Evolutionary conservation across 2,888 invertebrate genomes (phyloP).

Genomic region (Epinotia nisella): DNA sequence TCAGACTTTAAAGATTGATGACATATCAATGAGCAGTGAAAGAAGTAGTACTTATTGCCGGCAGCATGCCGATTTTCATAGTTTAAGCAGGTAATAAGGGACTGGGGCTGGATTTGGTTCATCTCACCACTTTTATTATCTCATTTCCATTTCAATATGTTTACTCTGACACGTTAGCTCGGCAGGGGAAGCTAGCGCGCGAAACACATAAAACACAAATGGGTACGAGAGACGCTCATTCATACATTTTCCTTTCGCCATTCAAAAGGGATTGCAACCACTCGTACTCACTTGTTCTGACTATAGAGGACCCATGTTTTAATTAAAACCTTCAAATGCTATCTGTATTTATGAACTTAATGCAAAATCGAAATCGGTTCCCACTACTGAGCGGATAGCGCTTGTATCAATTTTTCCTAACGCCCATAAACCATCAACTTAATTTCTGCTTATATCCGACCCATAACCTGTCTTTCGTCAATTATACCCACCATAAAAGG

Average conservation of each 20-base stretch:
- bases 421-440: slow-evolving; percentile 17
- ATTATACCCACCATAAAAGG: background rate
- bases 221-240: too few relatives aligned
- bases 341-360: background rate
- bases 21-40: slow-evolving; percentile 4
- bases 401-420: slow-evolving; percentile 19
- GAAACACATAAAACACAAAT: too few relatives aligned
- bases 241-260: too few relatives aligned
- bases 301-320: too few relatives aligned
- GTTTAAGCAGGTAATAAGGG: background rate
- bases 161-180: too few relatives aligned
- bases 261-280: too few relatives aligned
- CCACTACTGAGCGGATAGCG: background rate
- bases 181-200: too few relatives aligned
- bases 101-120: background rate
- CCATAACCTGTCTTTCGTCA: slow-evolving; percentile 7
- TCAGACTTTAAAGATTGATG: background rate
- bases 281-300: too few relatives aligned
- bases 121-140: background rate
- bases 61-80: too few relatives aligned
- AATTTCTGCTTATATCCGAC: slow-evolving; percentile 17
- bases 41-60: background rate
- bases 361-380: background rate
- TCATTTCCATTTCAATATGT: background rate
- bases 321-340: too few relatives aligned